phyloP scores from a whole-genome alignment of 2,113 vertebrate species.

The Clarias macrocephalus region DNA sequence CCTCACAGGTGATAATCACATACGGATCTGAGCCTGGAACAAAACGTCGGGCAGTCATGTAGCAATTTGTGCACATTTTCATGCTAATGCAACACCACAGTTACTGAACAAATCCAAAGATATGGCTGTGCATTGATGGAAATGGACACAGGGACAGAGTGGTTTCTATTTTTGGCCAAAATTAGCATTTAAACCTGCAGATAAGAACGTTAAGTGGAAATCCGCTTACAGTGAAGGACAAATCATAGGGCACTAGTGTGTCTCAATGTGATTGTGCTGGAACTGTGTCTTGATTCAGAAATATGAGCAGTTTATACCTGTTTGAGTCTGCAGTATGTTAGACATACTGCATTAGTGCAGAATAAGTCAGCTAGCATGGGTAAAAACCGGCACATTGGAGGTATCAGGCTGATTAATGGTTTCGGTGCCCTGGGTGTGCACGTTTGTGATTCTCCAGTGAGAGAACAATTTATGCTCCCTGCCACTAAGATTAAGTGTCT shows the following conservation, averaged over 20 bases:
- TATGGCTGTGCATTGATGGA: background rate
- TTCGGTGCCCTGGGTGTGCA: background rate
- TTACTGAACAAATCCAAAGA: constrained; percentile 1
- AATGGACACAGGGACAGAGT: background rate
- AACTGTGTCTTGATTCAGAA: constrained; percentile 13
- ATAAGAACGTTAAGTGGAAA: constrained; percentile 10
- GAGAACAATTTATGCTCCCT: constrained; percentile 31
- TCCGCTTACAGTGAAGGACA: constrained; percentile 33
- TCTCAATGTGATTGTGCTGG: background rate
- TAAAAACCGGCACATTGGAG: constrained; percentile 5
- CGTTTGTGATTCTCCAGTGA: constrained; percentile 19
- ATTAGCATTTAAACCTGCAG: constrained; percentile 16
- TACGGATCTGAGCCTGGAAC: constrained; percentile 86
- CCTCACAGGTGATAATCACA: constrained; percentile 88
- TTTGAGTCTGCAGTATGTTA: constrained; percentile 1
- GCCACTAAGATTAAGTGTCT: constrained; percentile 48
- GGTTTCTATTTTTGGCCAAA: constrained; percentile 29
- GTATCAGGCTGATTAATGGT: constrained; percentile 32
- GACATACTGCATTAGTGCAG: background rate
- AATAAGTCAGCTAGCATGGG: constrained; percentile 28
- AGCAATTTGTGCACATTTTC: background rate
- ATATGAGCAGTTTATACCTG: background rate
- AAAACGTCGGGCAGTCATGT: background rate
- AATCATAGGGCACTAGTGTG: background rate
- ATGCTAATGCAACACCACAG: background rate